phyloP scores from a whole-genome alignment of 2,888 invertebrate species.

The Rhabditoides inermis region DNA sequence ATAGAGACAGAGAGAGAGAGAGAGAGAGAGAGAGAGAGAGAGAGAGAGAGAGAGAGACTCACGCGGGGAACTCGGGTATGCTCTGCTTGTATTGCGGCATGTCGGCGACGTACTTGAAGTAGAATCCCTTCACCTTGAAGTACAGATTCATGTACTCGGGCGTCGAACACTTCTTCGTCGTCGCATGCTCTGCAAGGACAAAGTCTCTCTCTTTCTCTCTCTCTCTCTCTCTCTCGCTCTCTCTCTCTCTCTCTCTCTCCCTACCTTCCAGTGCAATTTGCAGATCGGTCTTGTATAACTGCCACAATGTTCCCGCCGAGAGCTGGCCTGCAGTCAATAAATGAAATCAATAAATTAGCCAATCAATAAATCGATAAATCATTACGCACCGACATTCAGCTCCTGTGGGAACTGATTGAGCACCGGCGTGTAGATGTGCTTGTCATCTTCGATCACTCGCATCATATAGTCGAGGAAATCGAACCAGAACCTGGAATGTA shows the following conservation, averaged over 20 bases:
- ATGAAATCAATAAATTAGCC: too few species aligned
- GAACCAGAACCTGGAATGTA: conserved; percentile 39
- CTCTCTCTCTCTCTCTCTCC: too few species aligned
- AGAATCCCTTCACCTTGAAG: conserved; percentile 92
- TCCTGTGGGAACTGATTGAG: conserved; percentile 77
- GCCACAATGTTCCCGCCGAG: conserved; percentile 96
- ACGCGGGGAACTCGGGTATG: conserved; percentile 93
- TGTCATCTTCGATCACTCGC: conserved; percentile 96
- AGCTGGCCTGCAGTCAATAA: too few species aligned
- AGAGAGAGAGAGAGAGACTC: conserved; percentile 14
- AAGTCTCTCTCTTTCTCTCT: too few species aligned
- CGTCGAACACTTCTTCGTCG: conserved; percentile 86
- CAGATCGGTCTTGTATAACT: conserved; percentile 78
- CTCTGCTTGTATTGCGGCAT: conserved; percentile 92
- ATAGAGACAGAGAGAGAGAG: too few species aligned
- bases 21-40: not conserved
- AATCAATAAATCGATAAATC: too few species aligned
- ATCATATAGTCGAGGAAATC: conserved; percentile 61
- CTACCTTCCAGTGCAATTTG: conserved; percentile 83
- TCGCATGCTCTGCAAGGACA: conserved; percentile 72
- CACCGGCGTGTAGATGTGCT: conserved; percentile 91
- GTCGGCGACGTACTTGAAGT: conserved; percentile 92
- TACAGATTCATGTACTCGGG: conserved; percentile 99
- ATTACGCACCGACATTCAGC: conserved; percentile 95
- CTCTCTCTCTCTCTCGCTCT: too few species aligned